Evolutionary conservation across 2,797 vertebrate species (phyloP).

Genomic region (Poeciliopsis paucimaculata): DNA sequence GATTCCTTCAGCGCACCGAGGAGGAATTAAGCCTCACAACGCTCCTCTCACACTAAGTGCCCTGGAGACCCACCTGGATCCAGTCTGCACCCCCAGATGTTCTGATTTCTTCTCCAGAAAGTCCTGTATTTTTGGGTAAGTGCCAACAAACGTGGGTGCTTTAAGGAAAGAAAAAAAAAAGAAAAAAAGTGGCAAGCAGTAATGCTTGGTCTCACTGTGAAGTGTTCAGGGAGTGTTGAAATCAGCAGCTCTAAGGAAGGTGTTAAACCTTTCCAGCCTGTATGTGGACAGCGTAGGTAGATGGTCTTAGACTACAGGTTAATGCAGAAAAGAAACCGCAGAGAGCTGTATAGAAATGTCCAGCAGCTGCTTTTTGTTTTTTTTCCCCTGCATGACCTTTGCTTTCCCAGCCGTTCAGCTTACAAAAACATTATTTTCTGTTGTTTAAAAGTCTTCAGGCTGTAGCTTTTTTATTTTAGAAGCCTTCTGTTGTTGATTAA

Average conservation of each 20-base stretch:
- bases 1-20: slow-evolving; percentile 63
- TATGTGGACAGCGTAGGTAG: slow-evolving; percentile 16
- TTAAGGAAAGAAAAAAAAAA: neutral
- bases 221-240: slow-evolving; percentile 8
- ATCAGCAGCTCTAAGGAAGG: slow-evolving; percentile 26
- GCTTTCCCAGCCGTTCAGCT: neutral
- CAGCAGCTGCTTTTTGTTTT: neutral
- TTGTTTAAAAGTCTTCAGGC: neutral
- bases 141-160: slow-evolving; percentile 29
- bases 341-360: neutral
- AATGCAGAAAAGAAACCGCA: slow-evolving; percentile 3
- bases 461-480: neutral
- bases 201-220: neutral
- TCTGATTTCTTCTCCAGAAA: slow-evolving; percentile 65
- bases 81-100: slow-evolving; percentile 62
- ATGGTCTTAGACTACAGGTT: slow-evolving; percentile 16
- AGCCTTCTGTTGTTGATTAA: neutral
- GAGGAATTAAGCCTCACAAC: slow-evolving; percentile 55
- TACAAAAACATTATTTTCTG: neutral
- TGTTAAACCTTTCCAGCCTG: slow-evolving; percentile 6
- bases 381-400: neutral
- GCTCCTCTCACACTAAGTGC: slow-evolving; percentile 64
- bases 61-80: slow-evolving; percentile 53
- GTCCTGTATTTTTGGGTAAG: slow-evolving; percentile 73
- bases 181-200: neutral